Conservation (phyloP, 2,113 vertebrate genomes). For the Fulica atra region DNA sequence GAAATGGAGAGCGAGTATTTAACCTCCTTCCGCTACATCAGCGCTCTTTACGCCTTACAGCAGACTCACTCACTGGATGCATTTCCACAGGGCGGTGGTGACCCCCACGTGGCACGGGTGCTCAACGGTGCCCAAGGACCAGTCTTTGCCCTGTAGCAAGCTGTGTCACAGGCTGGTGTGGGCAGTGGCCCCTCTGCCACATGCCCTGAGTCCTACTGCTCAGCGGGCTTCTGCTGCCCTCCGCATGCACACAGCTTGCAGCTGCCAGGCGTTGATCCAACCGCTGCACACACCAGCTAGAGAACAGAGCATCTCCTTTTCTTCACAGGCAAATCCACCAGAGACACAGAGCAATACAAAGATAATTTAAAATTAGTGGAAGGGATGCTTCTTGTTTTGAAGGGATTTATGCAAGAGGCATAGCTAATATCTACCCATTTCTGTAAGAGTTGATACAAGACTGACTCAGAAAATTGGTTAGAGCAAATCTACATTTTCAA, state of each 20-base stretch:
- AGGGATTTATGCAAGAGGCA: not conserved
- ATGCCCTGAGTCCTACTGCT: not conserved
- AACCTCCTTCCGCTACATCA: not conserved
- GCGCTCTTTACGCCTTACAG: not conserved
- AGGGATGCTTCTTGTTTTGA: not conserved
- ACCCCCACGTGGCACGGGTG: accelerated
- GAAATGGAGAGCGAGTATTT: too few relatives aligned
- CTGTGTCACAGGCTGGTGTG: not conserved
- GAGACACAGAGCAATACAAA: not conserved
- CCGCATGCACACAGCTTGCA: not conserved
- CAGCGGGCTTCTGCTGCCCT: not conserved
- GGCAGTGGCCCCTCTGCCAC: not conserved
- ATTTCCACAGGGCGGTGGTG: not conserved
- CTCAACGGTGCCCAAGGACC: not conserved
- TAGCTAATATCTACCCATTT: not conserved
- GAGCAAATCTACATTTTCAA: not conserved
- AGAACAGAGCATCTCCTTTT: not conserved
- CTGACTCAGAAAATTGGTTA: not conserved
- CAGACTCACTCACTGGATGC: not conserved
- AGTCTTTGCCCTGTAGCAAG: not conserved
- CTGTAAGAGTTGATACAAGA: not conserved
- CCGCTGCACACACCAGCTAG: not conserved
- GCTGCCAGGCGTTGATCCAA: not conserved
- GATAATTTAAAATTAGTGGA: not conserved
- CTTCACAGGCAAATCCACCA: not conserved